Base-by-base conservation (phyloP, 2,888 invertebrate genomes). In the Heliconius hortense region DNA sequence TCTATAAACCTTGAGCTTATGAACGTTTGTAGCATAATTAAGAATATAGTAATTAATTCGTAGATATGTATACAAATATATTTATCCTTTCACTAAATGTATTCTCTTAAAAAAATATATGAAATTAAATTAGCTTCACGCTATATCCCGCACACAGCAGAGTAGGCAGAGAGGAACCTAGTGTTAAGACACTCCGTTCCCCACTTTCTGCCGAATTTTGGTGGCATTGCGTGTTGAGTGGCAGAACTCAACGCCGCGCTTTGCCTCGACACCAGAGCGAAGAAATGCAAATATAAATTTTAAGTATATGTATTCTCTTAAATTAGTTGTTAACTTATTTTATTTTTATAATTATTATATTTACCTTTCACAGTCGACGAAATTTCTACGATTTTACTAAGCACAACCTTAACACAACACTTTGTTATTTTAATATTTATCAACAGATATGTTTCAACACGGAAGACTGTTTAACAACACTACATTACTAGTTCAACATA, bases 311-410 rank as follows among this genome's bases (percentile, higher is more conserved):
- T 72, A 18, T 53, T 72, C 8, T 28, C 10, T 56, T n/a, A 66
- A 69, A 70, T 60, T 28, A 73, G 28, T 59, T 76, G 70, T 62
- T 66, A 43, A 62, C 28, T n/a, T 39, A 66, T 66, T 66, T 66
- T 3, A 39, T 71, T 63, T 28, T 7, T 18, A 59, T 26, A 53
- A 68, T 64, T 74, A 48, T 15, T 74, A 76, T 76, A 83, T 89
- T 88, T 81, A 93, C 93, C 92, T 89, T 91, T 90, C 72, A 90
- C 81, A 74, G 86, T 83, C 78, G 84, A 83, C 81, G 86, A 86
- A 81, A 91, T 87, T 80, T 89, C 88, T 88, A 86, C 88, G 85
- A 90, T 88, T 85, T 87, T 89, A 83, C 85, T 77, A 79, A 84
- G 79, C 90, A 90, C 91, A 91, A 91, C 89, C 90, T 85, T 84